Evolutionary conservation across 1,140 invertebrate species (phyloP).

Genomic region (Bombus confusus): DNA sequence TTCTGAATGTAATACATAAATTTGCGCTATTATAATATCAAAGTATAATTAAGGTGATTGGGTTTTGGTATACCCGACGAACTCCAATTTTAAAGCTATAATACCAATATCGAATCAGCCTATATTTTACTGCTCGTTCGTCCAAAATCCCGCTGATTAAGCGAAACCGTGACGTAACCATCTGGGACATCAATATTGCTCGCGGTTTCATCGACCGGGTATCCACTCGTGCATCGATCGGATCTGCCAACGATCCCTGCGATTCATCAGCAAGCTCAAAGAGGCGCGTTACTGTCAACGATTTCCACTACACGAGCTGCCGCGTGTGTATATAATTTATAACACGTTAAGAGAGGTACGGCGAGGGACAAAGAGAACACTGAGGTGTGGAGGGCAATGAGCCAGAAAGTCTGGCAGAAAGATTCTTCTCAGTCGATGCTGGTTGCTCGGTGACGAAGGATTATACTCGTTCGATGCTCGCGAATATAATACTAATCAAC

Average conservation of each 20-base stretch:
- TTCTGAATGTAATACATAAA: background rate
- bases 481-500: background rate
- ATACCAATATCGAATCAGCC: background rate
- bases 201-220: background rate
- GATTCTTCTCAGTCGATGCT: constrained; percentile 51
- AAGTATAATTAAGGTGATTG: background rate
- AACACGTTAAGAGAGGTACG: constrained; percentile 46
- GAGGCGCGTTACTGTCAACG: constrained; percentile 23
- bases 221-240: background rate
- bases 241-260: background rate
- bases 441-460: constrained; percentile 47
- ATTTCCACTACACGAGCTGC: constrained; percentile 25
- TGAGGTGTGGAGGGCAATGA: constrained; percentile 55
- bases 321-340: constrained; percentile 44
- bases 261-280: constrained; percentile 21
- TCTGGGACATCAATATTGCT: background rate
- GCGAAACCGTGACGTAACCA: background rate
- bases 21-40: background rate
- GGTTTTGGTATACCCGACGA: background rate
- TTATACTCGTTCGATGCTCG: constrained; percentile 27
- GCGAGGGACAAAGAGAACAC: constrained; percentile 47
- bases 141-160: background rate
- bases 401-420: constrained; percentile 56
- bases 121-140: background rate
- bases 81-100: background rate